phyloP scores from a whole-genome alignment of 2,797 vertebrate species.

The Avahi laniger region DNA sequence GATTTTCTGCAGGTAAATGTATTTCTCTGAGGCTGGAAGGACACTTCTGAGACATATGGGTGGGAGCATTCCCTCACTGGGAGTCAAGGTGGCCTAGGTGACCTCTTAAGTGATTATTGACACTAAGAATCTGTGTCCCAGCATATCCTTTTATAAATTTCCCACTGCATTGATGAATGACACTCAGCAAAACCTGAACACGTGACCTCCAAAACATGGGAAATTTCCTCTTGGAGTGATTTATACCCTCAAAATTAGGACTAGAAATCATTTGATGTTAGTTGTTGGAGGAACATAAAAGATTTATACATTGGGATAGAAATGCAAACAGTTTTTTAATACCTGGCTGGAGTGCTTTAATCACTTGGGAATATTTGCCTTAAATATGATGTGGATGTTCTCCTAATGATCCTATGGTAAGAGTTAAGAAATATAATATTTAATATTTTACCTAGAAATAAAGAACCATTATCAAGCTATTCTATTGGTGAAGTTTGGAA shows the following conservation, averaged over 20 bases:
- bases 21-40: not conserved
- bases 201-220: not conserved
- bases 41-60: not conserved
- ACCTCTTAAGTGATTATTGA: not conserved
- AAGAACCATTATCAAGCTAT: not conserved
- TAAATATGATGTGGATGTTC: conserved; percentile 4
- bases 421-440: not conserved
- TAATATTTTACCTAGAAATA: conserved; percentile 10
- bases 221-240: not conserved
- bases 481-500: not conserved
- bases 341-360: not conserved
- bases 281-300: not conserved
- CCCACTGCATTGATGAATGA: not conserved
- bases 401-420: not conserved
- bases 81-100: not conserved
- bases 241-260: not conserved
- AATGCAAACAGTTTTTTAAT: too few species aligned
- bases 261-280: not conserved
- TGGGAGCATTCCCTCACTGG: not conserved
- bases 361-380: not conserved
- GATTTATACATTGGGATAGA: not conserved
- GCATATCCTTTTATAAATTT: not conserved
- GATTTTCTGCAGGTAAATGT: too few species aligned
- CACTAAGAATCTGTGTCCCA: not conserved
- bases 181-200: not conserved